Conservation (phyloP, 2,113 vertebrate genomes). For the Lathamus discolor region DNA sequence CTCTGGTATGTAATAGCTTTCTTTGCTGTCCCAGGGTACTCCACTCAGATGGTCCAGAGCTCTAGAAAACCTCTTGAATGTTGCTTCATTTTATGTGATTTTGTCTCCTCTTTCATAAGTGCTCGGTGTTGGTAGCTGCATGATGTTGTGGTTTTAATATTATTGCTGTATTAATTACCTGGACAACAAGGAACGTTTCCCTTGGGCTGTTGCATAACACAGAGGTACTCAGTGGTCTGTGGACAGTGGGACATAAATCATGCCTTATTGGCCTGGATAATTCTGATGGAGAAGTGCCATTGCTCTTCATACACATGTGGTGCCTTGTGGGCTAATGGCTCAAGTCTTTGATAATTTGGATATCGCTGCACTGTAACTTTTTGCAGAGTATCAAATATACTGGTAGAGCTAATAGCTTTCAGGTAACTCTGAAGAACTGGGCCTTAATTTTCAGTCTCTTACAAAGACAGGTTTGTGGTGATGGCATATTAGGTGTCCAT, state of each 20-base stretch:
- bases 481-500: too few species aligned
- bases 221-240: background rate
- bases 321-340: background rate
- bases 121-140: accelerated
- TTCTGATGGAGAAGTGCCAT: background rate
- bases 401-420: background rate
- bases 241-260: background rate
- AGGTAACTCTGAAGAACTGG: background rate
- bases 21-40: background rate
- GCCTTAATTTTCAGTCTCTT: background rate
- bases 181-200: background rate
- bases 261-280: background rate
- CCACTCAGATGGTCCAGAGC: background rate
- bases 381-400: background rate
- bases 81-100: background rate
- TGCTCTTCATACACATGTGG: accelerated
- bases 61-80: background rate
- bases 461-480: accelerated
- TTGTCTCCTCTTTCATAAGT: background rate
- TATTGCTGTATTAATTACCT: background rate
- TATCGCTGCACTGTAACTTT: background rate
- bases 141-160: background rate
- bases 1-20: accelerated
- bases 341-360: background rate
- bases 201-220: background rate